Evolutionary conservation across 2,113 vertebrate genomes (phyloP).

Genomic region (Mustela lutreola): DNA sequence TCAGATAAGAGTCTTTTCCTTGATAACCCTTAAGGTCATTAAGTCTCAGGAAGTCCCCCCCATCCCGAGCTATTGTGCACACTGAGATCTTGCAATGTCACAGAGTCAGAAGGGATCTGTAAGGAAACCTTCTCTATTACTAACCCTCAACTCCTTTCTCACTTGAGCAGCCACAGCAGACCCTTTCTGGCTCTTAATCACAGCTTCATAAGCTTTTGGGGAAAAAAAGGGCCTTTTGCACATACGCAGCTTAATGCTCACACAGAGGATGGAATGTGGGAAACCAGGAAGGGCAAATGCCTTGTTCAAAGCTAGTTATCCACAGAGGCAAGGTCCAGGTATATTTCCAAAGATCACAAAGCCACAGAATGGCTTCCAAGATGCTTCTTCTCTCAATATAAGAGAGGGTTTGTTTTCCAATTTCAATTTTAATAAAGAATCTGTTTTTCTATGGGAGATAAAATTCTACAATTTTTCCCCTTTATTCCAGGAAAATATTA

Average conservation of each 20-base stretch:
- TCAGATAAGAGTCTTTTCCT: no score
- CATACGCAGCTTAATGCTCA: background rate
- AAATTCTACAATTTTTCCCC: background rate
- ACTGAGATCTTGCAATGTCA: slow-evolving; percentile 55
- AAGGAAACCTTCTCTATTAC: slow-evolving; percentile 52
- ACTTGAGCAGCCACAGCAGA: background rate
- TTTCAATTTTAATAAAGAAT: background rate
- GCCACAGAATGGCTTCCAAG: background rate
- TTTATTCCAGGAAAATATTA: background rate
- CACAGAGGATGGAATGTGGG: background rate
- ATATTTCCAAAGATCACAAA: background rate
- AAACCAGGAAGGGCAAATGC: background rate
- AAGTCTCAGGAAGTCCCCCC: background rate
- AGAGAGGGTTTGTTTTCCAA: background rate
- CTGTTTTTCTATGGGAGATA: background rate
- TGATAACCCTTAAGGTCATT: background rate
- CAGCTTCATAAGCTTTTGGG: background rate
- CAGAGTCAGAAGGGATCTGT: background rate
- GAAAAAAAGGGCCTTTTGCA: background rate
- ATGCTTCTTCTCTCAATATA: background rate
- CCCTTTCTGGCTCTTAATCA: background rate
- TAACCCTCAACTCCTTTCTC: background rate
- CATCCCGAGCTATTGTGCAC: background rate
- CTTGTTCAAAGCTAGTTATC: background rate
- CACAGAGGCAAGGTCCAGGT: background rate